Evolutionary conservation across 2,888 invertebrate species (phyloP).

Genomic region (Xylota sylvarum): DNA sequence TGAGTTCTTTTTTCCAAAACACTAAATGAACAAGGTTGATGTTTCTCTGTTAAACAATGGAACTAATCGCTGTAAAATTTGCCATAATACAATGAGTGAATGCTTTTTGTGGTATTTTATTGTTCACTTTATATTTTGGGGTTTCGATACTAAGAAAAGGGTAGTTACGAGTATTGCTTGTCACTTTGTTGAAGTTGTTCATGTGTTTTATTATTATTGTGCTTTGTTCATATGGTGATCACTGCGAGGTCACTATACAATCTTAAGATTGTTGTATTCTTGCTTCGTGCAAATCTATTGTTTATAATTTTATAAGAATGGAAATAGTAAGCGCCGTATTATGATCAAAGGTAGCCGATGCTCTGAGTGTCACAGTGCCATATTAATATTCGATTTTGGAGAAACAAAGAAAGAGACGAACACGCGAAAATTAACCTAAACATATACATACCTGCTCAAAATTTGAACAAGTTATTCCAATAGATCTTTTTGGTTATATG

Average conservation of each 20-base stretch:
- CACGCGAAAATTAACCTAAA: background rate
- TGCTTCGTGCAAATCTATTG: slow-evolving; percentile 13
- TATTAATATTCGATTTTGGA: background rate
- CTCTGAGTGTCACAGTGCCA: background rate
- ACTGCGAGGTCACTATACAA: background rate
- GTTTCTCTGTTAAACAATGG: slow-evolving; percentile 45
- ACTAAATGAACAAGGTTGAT: slow-evolving; percentile 61
- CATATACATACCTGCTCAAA: no score
- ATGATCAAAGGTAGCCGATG: slow-evolving; percentile 19
- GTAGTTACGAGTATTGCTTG: slow-evolving; percentile 21
- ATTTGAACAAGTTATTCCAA: no score
- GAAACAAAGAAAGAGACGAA: no score
- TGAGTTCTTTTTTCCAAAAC: slow-evolving; percentile 33
- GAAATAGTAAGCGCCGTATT: slow-evolving; percentile 32
- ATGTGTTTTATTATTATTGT: slow-evolving; percentile 25
- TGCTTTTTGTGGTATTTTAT: slow-evolving; percentile 36
- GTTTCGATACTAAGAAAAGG: slow-evolving; percentile 26
- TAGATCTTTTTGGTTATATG: no score
- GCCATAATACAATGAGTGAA: slow-evolving; percentile 38
- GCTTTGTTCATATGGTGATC: slow-evolving; percentile 16
- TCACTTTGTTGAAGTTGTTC: slow-evolving; percentile 49
- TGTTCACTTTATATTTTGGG: slow-evolving; percentile 36
- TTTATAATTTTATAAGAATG: slow-evolving; percentile 8
- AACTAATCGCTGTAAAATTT: slow-evolving; percentile 43
- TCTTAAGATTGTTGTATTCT: slow-evolving; percentile 21